phyloP scores from a whole-genome alignment of 92 coral and sea anemone genomes.

The Palythoa caribaeorum region DNA sequence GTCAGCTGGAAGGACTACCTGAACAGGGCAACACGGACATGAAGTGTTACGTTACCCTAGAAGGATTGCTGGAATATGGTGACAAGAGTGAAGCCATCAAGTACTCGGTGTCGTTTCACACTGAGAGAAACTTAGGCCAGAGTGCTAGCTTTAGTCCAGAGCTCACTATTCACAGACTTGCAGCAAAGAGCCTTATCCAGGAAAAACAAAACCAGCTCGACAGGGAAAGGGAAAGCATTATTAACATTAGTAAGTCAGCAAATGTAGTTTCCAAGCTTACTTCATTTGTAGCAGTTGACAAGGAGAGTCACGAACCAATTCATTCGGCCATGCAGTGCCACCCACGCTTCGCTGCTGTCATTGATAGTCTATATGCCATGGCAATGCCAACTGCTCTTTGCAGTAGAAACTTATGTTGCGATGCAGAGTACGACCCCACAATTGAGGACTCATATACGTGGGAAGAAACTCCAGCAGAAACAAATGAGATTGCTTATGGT shows the following conservation, averaged over 20 bases:
- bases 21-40: neutral
- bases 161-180: constrained; percentile 69
- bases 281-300: constrained; percentile 85
- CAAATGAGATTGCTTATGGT: neutral
- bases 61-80: constrained; percentile 14
- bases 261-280: constrained; percentile 80
- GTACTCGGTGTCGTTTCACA: constrained; percentile 45
- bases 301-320: constrained; percentile 67
- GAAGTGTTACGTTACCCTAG: constrained; percentile 32
- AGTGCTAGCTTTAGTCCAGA: neutral
- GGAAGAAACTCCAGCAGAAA: neutral
- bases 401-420: neutral
- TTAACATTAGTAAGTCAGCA: constrained; percentile 75
- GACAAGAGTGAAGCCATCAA: constrained; percentile 23
- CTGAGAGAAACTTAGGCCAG: constrained; percentile 11
- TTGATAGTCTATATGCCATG: neutral
- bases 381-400: neutral
- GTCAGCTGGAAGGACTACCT: constrained; percentile 22
- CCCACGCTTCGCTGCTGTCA: neutral
- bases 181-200: constrained; percentile 77
- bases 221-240: constrained; percentile 32
- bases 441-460: neutral
- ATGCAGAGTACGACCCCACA: neutral
- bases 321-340: constrained; percentile 57
- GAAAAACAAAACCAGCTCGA: constrained; percentile 56